Conservation (phyloP, 2,888 invertebrate species). For the Hipparchia semele region DNA sequence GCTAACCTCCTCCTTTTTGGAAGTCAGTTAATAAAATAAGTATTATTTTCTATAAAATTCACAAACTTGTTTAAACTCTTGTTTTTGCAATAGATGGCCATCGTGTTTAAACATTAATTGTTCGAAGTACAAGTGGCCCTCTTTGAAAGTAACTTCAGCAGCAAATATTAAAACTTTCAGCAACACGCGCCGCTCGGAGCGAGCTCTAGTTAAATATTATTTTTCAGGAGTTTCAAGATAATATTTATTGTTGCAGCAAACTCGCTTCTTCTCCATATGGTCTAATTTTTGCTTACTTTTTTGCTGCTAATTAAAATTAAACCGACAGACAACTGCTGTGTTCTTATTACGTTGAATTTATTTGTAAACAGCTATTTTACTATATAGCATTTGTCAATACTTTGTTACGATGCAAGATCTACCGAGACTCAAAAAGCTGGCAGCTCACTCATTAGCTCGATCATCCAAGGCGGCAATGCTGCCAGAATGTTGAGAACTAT, state of each 20-base stretch:
- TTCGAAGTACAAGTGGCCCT: not conserved
- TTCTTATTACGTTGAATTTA: too few species aligned
- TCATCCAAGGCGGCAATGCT: too few species aligned
- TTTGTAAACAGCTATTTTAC: not conserved
- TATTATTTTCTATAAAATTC: not conserved
- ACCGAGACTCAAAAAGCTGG: too few species aligned
- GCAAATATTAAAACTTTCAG: slow-evolving; percentile 5
- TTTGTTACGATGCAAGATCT: too few species aligned
- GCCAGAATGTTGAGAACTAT: too few species aligned
- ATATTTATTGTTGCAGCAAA: not conserved
- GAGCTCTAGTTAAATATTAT: not conserved
- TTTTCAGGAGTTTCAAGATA: slow-evolving; percentile 11
- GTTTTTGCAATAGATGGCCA: not conserved
- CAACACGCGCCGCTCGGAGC: not conserved
- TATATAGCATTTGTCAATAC: not conserved
- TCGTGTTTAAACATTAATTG: not conserved
- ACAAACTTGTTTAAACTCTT: not conserved
- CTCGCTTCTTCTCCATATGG: not conserved
- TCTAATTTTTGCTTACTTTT: not conserved
- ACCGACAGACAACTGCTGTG: too few species aligned
- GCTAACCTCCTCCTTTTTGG: too few species aligned
- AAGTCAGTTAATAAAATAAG: too few species aligned
- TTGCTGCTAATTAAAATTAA: not conserved
- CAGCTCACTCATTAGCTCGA: too few species aligned
- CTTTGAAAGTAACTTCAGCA: slow-evolving; percentile 2